Evolutionary conservation across 2,113 vertebrate species (phyloP), one percentile per base, ranked within the genome.

Genomic region (Chaetorhynchus papuensis): DNA sequence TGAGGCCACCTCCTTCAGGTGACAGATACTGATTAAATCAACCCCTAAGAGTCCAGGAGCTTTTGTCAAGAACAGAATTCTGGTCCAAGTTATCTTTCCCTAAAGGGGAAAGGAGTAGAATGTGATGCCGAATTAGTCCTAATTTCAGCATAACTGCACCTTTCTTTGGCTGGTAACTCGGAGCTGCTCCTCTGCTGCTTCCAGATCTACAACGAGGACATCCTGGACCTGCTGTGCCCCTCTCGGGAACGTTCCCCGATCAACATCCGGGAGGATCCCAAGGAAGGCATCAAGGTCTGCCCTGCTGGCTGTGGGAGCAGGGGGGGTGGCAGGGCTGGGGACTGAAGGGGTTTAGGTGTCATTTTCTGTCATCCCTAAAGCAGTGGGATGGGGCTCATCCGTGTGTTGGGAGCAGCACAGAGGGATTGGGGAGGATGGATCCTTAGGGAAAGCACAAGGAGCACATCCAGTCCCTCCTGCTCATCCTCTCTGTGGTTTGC

Each of bases 171-270:
- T 85, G 66, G 5, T 45, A 7, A 33, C 26, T 69, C 50, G 72
- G 76, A 65, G 3, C 18, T 71, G 44, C 53, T 89, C 21, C 90
- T 76, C 31, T 89, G 71, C 31, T 50, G 37, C 45, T 87, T 97
- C 90, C 86, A 99, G 99, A 98, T 99, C 83, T 99, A 99, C 95
- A 99, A 99, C 31, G 99, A 99, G 96, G 99, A 99, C 33, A 99
- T 99, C 75, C 94, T 99, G 64, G 99, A 99, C 94, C 98, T 99
- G 86, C 96, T 99, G 31, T 98, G 98, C 80, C 19, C 98, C 2
- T 97, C 98, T 66, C 99, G 98, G 94, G 99, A 99, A 4, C 98
- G 98, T 71, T 94, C 97, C 78, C 97, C 95, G 8, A 98, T 99
- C 94, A 99, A 98, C 92, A 99, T 99, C 87, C 97, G 99, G 13